Percentiles rank a stretch among this genome's conserved stretches.
These are phyloP conservation scores for Temnothorax longispinosus DNA, from an alignment of 1,140 invertebrate genomes.

Conservation along the genomic window DNA sequence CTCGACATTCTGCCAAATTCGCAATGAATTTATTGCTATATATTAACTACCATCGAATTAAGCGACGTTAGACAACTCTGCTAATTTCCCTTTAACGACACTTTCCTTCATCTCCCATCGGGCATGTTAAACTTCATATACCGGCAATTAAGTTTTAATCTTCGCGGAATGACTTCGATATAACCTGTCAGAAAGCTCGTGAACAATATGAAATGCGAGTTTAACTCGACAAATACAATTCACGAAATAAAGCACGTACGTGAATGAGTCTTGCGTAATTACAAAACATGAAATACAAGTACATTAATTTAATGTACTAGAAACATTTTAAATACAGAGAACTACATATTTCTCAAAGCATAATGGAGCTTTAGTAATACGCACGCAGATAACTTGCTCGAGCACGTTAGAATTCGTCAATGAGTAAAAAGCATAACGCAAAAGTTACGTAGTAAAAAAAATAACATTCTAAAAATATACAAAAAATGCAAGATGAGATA, in stretches of 20 bases:
- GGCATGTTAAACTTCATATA: slow-evolving; percentile 46
- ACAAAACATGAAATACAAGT: neutral
- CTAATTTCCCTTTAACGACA: slow-evolving; percentile 33
- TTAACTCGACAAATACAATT: neutral
- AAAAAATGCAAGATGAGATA: neutral
- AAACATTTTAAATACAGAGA: slow-evolving; percentile 10
- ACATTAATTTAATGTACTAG: neutral
- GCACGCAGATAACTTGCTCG: neutral
- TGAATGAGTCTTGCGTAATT: neutral
- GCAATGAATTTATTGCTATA: slow-evolving; percentile 36
- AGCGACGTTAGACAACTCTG: slow-evolving; percentile 42
- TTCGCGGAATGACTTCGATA: slow-evolving; percentile 21
- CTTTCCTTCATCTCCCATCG: slow-evolving; percentile 49
- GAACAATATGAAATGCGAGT: neutral
- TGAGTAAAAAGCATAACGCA: neutral
- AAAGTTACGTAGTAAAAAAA: neutral
- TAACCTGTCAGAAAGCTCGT: slow-evolving; percentile 35
- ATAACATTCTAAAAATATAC: neutral
- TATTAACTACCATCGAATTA: slow-evolving; percentile 24
- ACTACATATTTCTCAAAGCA: neutral
- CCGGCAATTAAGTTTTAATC: slow-evolving; percentile 55
- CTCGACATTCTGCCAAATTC: neutral
- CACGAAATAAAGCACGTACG: neutral
- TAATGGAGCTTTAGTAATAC: neutral
- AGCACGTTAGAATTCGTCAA: neutral